Conservation (phyloP, 1,140 invertebrate genomes). For the Lerema accius region DNA sequence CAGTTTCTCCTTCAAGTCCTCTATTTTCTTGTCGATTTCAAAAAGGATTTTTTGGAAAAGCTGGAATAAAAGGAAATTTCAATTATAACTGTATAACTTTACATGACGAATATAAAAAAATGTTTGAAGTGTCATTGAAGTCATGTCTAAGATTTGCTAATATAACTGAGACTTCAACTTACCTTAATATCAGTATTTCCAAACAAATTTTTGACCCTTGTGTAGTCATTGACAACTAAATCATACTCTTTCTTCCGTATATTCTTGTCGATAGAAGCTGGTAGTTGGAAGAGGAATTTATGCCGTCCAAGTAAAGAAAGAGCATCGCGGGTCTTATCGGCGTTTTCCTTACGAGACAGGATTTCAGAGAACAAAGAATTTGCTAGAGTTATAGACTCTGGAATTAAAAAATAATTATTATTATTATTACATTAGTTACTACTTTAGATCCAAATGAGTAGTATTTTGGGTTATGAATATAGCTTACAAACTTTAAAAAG, state of each 20-base stretch:
- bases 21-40: slow-evolving; percentile 95
- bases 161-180: too few species aligned
- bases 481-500: too few species aligned
- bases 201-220: slow-evolving; percentile 97
- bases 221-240: slow-evolving; percentile 98
- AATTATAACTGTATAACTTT: too few species aligned
- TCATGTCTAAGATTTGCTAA: too few species aligned
- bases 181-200: slow-evolving; percentile 95
- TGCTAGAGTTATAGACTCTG: slow-evolving; percentile 95
- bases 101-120: too few species aligned
- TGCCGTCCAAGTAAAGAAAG: slow-evolving; percentile 94
- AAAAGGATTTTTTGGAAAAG: slow-evolving; percentile 93
- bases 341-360: slow-evolving; percentile 94
- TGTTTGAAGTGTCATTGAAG: too few species aligned
- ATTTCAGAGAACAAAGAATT: slow-evolving; percentile 98
- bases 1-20: slow-evolving; percentile 90
- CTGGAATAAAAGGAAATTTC: slow-evolving; percentile 67
- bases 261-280: slow-evolving; percentile 96
- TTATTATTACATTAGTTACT: too few species aligned
- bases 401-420: slow-evolving; percentile 38
- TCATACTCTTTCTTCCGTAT: slow-evolving; percentile 98
- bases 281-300: slow-evolving; percentile 97
- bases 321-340: slow-evolving; percentile 97
- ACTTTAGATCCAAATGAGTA: too few species aligned
- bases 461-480: too few species aligned